These are phyloP conservation scores for Seira ritae DNA, from an alignment of 2,888 invertebrate genomes.

Conservation along the genomic window DNA sequence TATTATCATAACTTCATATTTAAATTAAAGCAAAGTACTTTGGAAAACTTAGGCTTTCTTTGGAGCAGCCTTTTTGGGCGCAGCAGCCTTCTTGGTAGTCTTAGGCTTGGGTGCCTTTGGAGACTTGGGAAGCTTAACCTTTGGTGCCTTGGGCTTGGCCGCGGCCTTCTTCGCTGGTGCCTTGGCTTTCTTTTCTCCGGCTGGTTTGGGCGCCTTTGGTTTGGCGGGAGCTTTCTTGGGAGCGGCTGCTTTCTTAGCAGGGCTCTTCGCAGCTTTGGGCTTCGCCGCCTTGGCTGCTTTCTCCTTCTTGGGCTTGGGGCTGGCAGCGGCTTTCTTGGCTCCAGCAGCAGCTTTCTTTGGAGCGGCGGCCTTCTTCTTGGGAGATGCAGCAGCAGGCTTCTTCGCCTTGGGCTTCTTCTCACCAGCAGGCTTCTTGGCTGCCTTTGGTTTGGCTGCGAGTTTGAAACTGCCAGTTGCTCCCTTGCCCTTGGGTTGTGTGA, in stretches of 20 bases:
- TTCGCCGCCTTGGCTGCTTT: constrained; percentile 20
- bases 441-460: constrained; percentile 34
- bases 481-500: constrained; percentile 68
- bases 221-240: constrained; percentile 36
- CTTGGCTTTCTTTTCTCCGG: constrained; percentile 38
- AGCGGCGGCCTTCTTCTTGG: constrained; percentile 45
- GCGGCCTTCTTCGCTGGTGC: constrained; percentile 40
- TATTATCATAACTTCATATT: not conserved
- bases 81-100: constrained; percentile 50
- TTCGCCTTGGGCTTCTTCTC: constrained; percentile 38
- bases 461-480: constrained; percentile 68
- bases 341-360: constrained; percentile 37
- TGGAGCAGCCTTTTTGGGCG: constrained; percentile 28
- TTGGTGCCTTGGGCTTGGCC: constrained; percentile 26
- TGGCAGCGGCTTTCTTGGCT: constrained; percentile 43
- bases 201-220: constrained; percentile 47
- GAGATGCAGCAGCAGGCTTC: constrained; percentile 26
- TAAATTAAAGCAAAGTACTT: not conserved
- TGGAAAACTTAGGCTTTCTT: constrained; percentile 29
- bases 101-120: constrained; percentile 61
- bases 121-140: constrained; percentile 63
- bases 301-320: constrained; percentile 32
- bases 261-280: constrained; percentile 27
- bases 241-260: constrained; percentile 29
- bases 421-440: constrained; percentile 38